Evolutionary conservation across 2,888 invertebrate genomes (phyloP).

Genomic region (Iselma pallidipennis): DNA sequence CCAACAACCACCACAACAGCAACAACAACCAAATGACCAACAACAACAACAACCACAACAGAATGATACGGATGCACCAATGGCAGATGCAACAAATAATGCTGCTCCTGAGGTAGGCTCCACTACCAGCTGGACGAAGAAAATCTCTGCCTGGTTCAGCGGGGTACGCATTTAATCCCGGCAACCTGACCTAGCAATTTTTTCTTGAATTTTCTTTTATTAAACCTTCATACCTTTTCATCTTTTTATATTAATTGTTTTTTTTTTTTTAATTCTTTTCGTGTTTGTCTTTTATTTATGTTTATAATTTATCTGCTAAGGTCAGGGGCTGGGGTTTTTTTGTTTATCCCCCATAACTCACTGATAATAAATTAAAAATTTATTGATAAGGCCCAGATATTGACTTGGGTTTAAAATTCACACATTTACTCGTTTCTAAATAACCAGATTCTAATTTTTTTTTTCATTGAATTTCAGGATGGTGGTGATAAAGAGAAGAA

Average conservation of each 20-base stretch:
- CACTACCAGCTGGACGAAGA: conserved; percentile 57
- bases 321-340: neutral
- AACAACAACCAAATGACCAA: conserved; percentile 54
- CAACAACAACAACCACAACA: conserved; percentile 39
- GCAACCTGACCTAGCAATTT: conserved; percentile 46
- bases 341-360: neutral
- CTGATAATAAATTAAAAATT: no score
- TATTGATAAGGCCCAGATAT: neutral
- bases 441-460: neutral
- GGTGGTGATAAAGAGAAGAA: conserved; percentile 69
- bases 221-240: conserved; percentile 3
- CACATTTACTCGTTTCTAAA: neutral
- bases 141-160: conserved; percentile 58
- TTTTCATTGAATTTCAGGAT: conserved; percentile 49
- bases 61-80: conserved; percentile 55
- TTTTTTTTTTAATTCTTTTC: conserved; percentile 36
- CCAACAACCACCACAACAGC: conserved; percentile 9
- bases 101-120: conserved; percentile 55
- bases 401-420: neutral
- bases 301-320: conserved; percentile 8
- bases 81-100: conserved; percentile 44
- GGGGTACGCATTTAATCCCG: conserved; percentile 56
- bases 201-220: conserved; percentile 28
- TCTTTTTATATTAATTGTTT: conserved; percentile 1
- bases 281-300: conserved; percentile 10